These are phyloP conservation scores for Florisuga fusca DNA, from an alignment of 2,797 vertebrate genomes.

Conservation along the genomic window DNA sequence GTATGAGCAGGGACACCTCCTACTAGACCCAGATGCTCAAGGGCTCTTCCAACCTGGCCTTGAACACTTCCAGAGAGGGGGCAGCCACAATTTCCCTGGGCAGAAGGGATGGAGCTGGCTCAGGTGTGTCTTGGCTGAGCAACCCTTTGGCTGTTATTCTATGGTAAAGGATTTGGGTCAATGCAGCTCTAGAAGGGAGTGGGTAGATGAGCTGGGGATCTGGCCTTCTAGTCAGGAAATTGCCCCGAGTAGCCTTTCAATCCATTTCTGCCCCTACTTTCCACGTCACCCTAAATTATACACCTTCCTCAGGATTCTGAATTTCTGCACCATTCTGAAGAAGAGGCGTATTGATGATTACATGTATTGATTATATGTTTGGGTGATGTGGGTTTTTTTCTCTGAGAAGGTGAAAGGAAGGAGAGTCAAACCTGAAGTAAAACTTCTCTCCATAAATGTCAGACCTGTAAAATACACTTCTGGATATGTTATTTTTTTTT, in stretches of 20 bases:
- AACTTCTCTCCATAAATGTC: not conserved
- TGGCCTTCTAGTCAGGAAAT: not conserved
- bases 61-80: too few relatives aligned
- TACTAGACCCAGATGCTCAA: too few relatives aligned
- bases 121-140: not conserved
- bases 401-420: not conserved
- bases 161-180: accelerated
- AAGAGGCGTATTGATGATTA: not conserved
- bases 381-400: not conserved
- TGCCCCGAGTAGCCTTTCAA: accelerated
- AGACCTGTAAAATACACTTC: not conserved
- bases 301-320: not conserved
- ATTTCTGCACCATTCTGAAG: not conserved
- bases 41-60: too few relatives aligned
- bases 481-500: not conserved
- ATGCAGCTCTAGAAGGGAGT: accelerated
- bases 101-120: not conserved
- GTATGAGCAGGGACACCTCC: too few relatives aligned
- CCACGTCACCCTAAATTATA: not conserved
- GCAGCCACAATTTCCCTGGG: too few relatives aligned
- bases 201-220: not conserved
- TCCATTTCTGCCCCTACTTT: not conserved
- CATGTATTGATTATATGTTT: not conserved
- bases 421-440: not conserved
- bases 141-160: not conserved